These are phyloP conservation scores for Crocallis elinguaria DNA, from an alignment of 2,888 invertebrate genomes.

Conservation along the genomic window DNA sequence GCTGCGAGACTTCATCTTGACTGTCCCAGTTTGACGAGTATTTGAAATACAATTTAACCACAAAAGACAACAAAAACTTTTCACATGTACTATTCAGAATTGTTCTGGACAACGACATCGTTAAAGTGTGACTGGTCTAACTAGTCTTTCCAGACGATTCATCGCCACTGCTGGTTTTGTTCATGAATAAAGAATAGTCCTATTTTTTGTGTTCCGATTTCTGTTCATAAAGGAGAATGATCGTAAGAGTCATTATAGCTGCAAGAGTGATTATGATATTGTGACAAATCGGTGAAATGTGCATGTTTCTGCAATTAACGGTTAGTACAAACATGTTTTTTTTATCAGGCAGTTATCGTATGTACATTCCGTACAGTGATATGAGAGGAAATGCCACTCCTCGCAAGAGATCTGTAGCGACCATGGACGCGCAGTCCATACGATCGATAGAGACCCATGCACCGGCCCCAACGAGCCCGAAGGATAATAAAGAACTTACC, in stretches of 20 bases:
- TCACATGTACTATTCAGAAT: slow-evolving; percentile 26
- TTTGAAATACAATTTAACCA: slow-evolving; percentile 16
- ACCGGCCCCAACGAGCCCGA: slow-evolving; percentile 75
- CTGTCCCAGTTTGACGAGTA: slow-evolving; percentile 27
- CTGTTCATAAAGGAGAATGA: not conserved
- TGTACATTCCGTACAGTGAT: slow-evolving; percentile 60
- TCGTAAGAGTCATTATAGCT: not conserved
- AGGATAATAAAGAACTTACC: slow-evolving; percentile 76
- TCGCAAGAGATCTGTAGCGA: slow-evolving; percentile 69
- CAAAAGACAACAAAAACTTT: slow-evolving; percentile 19
- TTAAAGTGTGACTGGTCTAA: slow-evolving; percentile 29
- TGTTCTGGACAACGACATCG: slow-evolving; percentile 25
- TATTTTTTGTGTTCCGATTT: not conserved
- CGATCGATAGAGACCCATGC: slow-evolving; percentile 75
- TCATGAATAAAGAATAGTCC: slow-evolving; percentile 2
- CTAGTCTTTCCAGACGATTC: slow-evolving; percentile 23
- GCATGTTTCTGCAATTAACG: not conserved
- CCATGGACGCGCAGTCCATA: slow-evolving; percentile 77
- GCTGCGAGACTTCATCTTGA: slow-evolving; percentile 16
- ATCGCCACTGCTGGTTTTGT: slow-evolving; percentile 12
- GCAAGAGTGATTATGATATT: not conserved
- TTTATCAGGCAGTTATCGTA: slow-evolving; percentile 62
- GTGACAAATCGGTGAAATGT: slow-evolving; percentile 3
- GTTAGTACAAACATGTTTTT: slow-evolving; percentile 19
- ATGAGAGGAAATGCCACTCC: slow-evolving; percentile 63